Conservation (phyloP, 1,140 invertebrate genomes). For the Bombus terrestris region DNA sequence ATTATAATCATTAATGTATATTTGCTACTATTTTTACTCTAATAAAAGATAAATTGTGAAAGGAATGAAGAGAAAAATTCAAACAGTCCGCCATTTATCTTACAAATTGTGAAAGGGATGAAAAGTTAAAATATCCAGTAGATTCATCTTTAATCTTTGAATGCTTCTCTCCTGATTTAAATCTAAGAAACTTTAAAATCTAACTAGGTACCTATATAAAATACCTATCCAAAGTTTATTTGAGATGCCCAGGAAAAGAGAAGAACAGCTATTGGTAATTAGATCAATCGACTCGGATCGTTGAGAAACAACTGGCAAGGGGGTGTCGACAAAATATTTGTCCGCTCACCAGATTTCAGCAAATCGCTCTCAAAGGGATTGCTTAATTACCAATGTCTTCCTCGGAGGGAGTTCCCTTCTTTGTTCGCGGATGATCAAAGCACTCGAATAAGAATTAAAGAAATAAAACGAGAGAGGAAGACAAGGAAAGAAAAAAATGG, state of each 20-base stretch:
- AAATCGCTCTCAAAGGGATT: constrained; percentile 15
- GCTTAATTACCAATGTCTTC: constrained; percentile 40
- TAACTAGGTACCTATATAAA: background rate
- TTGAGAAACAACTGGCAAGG: background rate
- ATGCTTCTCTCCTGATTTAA: too few species aligned
- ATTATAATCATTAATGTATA: background rate
- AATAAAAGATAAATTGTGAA: too few species aligned
- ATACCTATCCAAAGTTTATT: background rate
- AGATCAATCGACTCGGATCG: background rate
- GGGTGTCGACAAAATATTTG: constrained; percentile 32
- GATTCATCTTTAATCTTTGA: background rate
- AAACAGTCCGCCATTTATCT: background rate
- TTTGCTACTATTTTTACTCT: background rate
- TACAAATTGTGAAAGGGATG: background rate
- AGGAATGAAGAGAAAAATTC: background rate
- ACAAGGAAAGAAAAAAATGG: too few species aligned
- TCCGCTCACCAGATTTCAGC: background rate
- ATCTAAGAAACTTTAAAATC: background rate
- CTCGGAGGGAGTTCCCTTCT: background rate
- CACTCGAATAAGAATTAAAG: background rate
- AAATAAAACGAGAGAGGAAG: background rate
- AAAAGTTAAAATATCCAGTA: background rate
- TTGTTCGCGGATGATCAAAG: constrained; percentile 36
- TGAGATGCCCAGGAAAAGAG: background rate
- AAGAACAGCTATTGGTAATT: background rate